phyloP scores from a whole-genome alignment of 1,140 invertebrate genomes.

The Magallana angulata region DNA sequence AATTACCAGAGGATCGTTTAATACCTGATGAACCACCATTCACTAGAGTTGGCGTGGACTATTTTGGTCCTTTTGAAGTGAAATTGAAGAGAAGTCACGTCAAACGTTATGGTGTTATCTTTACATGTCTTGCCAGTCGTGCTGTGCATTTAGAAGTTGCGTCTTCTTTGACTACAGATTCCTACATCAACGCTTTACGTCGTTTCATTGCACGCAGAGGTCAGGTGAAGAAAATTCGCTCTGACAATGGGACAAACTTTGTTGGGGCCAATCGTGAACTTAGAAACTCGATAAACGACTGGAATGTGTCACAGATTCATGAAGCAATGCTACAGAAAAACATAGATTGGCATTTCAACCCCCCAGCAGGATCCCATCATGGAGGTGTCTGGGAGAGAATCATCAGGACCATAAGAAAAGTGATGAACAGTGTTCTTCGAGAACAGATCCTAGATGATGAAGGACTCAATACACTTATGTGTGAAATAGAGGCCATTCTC shows the following conservation, averaged over 20 bases:
- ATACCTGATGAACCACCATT: slow-evolving; percentile 59
- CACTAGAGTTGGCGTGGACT: slow-evolving; percentile 58
- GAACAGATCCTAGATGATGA: slow-evolving; percentile 60
- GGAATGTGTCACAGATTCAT: slow-evolving; percentile 48
- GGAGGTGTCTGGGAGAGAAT: slow-evolving; percentile 60
- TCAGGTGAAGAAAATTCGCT: slow-evolving; percentile 35
- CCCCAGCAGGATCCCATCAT: slow-evolving; percentile 55
- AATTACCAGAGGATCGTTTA: slow-evolving; percentile 51
- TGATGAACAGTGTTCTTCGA: slow-evolving; percentile 44
- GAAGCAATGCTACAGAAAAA: slow-evolving; percentile 50
- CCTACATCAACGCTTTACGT: slow-evolving; percentile 53
- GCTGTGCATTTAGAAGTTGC: slow-evolving; percentile 65
- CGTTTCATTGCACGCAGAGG: slow-evolving; percentile 54
- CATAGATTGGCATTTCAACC: slow-evolving; percentile 60
- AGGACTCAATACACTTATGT: slow-evolving; percentile 54
- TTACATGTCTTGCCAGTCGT: slow-evolving; percentile 60
- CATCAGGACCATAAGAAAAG: slow-evolving; percentile 47
- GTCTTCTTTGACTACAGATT: slow-evolving; percentile 20
- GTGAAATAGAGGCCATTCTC: slow-evolving; percentile 52
- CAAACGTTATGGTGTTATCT: slow-evolving; percentile 64
- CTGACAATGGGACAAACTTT: slow-evolving; percentile 55
- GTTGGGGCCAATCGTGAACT: slow-evolving; percentile 48
- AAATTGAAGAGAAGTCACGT: slow-evolving; percentile 55
- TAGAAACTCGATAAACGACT: slow-evolving; percentile 33
- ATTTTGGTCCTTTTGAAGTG: slow-evolving; percentile 64